phyloP scores from a whole-genome alignment of 2,797 vertebrate genomes.

The Valencia hispanica region DNA sequence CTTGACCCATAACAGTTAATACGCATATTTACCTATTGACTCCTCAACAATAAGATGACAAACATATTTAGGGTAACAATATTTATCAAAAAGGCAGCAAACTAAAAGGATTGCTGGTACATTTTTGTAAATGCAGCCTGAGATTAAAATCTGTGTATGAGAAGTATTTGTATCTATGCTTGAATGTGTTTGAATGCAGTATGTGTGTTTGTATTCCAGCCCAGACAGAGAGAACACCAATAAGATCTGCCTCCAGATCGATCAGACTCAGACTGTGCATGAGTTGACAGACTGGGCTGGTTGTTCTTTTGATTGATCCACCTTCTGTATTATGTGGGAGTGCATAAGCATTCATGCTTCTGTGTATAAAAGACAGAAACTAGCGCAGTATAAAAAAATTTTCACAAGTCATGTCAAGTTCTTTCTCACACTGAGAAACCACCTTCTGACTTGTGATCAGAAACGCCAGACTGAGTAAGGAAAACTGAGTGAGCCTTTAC shows the following conservation, averaged over 20 bases:
- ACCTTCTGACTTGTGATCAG: background rate
- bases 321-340: constrained; percentile 49
- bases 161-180: constrained; percentile 12
- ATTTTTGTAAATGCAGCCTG: background rate
- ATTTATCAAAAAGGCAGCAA: background rate
- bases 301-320: constrained; percentile 72
- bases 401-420: constrained; percentile 2
- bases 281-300: constrained; percentile 63
- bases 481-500: background rate
- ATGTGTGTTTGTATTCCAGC: constrained; percentile 32
- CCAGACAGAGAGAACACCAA: constrained; percentile 66
- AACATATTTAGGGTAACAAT: background rate
- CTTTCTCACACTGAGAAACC: constrained; percentile 2
- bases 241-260: constrained; percentile 62
- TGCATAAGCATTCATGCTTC: constrained; percentile 17
- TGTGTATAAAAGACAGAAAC: constrained; percentile 29
- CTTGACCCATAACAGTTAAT: too few relatives aligned
- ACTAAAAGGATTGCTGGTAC: background rate
- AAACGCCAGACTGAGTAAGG: background rate
- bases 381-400: constrained; percentile 17
- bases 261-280: constrained; percentile 69
- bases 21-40: background rate
- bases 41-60: background rate
- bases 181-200: constrained; percentile 28
- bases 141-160: background rate